Evolutionary conservation across 2,113 vertebrate species (phyloP).

Genomic region (Leuciscus idus): DNA sequence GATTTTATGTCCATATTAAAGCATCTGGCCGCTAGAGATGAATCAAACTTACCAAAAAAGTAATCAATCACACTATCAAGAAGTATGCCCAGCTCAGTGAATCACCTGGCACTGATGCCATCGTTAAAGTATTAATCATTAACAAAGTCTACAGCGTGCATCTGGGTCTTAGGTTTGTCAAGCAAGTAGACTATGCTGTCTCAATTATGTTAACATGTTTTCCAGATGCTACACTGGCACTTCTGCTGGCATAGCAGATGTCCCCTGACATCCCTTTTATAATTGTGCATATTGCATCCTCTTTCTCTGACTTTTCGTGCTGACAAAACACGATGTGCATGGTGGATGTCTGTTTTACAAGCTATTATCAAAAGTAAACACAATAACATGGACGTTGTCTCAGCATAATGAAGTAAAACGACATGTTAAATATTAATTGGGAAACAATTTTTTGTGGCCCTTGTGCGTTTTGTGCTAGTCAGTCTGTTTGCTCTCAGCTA

Average conservation of each 20-base stretch:
- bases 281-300: constrained; percentile 30
- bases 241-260: constrained; percentile 72
- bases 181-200: constrained; percentile 69
- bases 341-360: constrained; percentile 20
- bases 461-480: neutral
- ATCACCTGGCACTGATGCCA: neutral
- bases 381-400: neutral
- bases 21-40: neutral
- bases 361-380: neutral
- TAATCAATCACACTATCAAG: neutral
- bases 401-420: neutral
- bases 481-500: neutral
- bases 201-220: constrained; percentile 70
- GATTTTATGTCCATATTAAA: neutral
- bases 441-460: neutral
- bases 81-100: neutral
- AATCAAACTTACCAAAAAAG: neutral
- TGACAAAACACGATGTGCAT: neutral
- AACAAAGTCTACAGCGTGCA: neutral
- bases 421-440: neutral
- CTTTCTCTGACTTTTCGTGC: neutral
- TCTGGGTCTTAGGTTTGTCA: constrained; percentile 57
- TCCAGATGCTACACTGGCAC: constrained; percentile 71
- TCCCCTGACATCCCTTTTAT: constrained; percentile 63
- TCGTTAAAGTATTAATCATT: neutral